phyloP scores from a whole-genome alignment of 2,797 vertebrate genomes.

The Spea hammondii region DNA sequence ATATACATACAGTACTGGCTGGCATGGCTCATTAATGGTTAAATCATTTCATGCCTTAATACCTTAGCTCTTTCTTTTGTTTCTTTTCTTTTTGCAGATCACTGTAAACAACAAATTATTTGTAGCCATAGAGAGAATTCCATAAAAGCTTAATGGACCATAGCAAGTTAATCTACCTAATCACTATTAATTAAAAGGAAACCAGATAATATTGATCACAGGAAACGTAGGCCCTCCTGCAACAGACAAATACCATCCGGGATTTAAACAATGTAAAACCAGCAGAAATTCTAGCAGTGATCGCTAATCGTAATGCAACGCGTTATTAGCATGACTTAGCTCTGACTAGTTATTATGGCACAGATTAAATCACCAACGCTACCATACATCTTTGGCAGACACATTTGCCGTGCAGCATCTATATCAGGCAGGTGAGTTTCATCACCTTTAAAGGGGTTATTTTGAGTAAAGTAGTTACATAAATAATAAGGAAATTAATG shows the following conservation, averaged over 20 bases:
- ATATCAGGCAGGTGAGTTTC: too few relatives aligned
- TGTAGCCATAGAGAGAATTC: not conserved
- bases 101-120: not conserved
- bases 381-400: too few relatives aligned
- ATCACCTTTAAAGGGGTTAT: too few relatives aligned
- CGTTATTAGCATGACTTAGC: too few relatives aligned
- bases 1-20: too few relatives aligned
- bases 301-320: not conserved
- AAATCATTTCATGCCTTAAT: too few relatives aligned
- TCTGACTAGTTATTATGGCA: too few relatives aligned
- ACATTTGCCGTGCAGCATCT: too few relatives aligned
- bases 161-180: constrained; percentile 7
- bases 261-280: not conserved
- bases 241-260: not conserved
- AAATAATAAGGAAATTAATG: too few relatives aligned
- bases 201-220: constrained; percentile 13
- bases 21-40: too few relatives aligned
- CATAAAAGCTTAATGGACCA: constrained; percentile 11
- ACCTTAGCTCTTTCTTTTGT: not conserved
- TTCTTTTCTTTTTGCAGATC: not conserved
- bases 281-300: not conserved
- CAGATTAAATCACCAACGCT: too few relatives aligned
- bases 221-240: not conserved
- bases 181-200: constrained; percentile 26
- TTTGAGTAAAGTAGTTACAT: too few relatives aligned